Base-by-base conservation (phyloP, 2,113 vertebrate species). In the Phaethon lepturus region DNA sequence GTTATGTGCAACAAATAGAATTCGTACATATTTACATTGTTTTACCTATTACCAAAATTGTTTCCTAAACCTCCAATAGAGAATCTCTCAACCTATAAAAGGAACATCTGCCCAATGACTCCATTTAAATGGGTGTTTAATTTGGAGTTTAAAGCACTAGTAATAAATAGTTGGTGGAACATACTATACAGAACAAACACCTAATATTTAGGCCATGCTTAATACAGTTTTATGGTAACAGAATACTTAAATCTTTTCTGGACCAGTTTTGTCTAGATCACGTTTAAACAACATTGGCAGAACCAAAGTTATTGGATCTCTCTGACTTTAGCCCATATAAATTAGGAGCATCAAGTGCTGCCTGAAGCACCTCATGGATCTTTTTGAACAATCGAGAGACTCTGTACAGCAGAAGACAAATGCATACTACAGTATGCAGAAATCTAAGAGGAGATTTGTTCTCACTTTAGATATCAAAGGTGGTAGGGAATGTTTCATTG, bases 1-100 rank as follows among this genome's bases (percentile, higher is more conserved):
- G 96, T 98, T 98, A 98, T 98, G 98, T 98, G 98, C 98, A 98
- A 99, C 98, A 98, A 98, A 98, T 98, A 98, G 98, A 98, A 98
- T 98, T 98, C 98, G 13, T 98, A 98, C 98, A 98, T 98, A 98
- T 98, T 98, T 99, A 99, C 98, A 99, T 76, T 92, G 79, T 94
- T 98, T 98, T 88, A 96, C 95, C 96, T 97, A 92, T 98, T 98
- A 98, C 97, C 97, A 98, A 98, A 98, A 98, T 56, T 93, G 95
- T 96, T 95, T 96, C 96, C 98, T 98, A 97, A 97, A 97, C 95
- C 90, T 98, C 96, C 93, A 81, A 59, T 24, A 96, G 95, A 97
- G 98, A 97, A 95, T 96, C 86, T 95, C 89, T 96, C 94, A 94
- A 63, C 92, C 95, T 98, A 17, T 58, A 77, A 96, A 96, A 97